Evolutionary conservation across 2,113 vertebrate species (phyloP), one percentile per base, ranked within the genome.

Genomic region (Halichoeres trimaculatus): DNA sequence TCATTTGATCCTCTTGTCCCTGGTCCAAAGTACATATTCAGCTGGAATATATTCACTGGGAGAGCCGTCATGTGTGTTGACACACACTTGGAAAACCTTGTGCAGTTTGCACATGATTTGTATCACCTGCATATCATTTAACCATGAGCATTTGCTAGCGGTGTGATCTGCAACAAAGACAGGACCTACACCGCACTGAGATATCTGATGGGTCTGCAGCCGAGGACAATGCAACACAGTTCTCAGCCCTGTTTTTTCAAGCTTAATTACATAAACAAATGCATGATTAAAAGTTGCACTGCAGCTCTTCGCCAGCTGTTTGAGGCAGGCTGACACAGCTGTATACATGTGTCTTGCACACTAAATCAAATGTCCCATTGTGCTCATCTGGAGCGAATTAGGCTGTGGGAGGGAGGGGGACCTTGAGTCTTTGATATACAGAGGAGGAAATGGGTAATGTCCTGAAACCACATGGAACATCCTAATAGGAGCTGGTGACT

Each of bases 361-460:
- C 88, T 87, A 90, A 88, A 91, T 93, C 88, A 92, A 91, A 93
- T 84, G 86, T 87, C 88, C 91, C 84, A 88, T 88, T 89, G 89
- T 91, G 88, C 83, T 93, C 91, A 90, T 93, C 90, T 91, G 91
- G 89, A 91, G 73, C 78, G 78, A 90, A 92, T 92, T 92, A 91
- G 80, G 58, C 45, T 41, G 48, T 24, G 24, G 69, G 68, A 77
- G 58, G 86, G 75, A 52, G 71, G 80, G 74, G 75, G 76, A 68
- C 58, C 63, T 79, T 1, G 19, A 81, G 77, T 79, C 90, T 91
- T 88, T 91, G 88, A 91, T 90, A 91, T 90, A 89, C 90, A 91
- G 86, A 84, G 84, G 77, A 91, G 92, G 88, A 92, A 92, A 91
- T 91, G 91, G 89, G 84, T 90, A 90, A 93, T 87, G 92, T 91